phyloP scores from a whole-genome alignment of 2,113 vertebrate species.

The Sinocyclocheilus grahami region DNA sequence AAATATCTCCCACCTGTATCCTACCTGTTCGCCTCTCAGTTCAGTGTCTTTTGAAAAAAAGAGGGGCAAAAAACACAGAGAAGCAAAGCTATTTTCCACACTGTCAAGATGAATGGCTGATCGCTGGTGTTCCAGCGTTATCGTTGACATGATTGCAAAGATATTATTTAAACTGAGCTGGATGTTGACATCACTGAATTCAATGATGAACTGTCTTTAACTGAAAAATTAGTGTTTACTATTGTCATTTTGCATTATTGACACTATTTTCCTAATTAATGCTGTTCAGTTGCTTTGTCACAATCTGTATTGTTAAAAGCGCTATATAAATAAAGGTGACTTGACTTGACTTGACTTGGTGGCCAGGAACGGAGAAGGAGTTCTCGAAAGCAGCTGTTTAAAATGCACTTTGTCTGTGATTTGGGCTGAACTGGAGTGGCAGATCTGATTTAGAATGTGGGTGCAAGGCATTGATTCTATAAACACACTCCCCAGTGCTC shows the following conservation, averaged over 20 bases:
- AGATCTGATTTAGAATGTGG: conserved; percentile 3
- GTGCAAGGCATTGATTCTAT: neutral
- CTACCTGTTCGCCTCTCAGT: neutral
- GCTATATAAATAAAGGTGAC: too few species aligned
- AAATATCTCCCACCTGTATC: conserved; percentile 43
- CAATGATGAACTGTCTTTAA: too few species aligned
- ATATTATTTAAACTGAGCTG: too few species aligned
- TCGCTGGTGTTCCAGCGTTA: too few species aligned
- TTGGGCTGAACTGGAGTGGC: neutral
- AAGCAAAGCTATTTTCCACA: conserved; percentile 42
- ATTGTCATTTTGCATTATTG: too few species aligned
- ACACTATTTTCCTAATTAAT: too few species aligned
- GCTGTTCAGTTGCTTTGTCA: too few species aligned
- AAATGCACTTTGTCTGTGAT: conserved; percentile 29
- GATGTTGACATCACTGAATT: too few species aligned
- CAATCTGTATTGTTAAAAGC: too few species aligned
- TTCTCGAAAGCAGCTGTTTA: conserved; percentile 26
- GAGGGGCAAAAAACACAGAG: conserved; percentile 11
- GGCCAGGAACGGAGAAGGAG: neutral
- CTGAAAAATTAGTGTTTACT: too few species aligned
- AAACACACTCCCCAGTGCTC: neutral
- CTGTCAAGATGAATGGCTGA: conserved; percentile 53
- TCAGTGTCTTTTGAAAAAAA: conserved; percentile 38
- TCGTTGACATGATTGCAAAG: too few species aligned
- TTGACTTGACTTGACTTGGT: too few species aligned